Evolutionary conservation across 2,113 vertebrate genomes (phyloP).

Genomic region (Syngnathus floridae): DNA sequence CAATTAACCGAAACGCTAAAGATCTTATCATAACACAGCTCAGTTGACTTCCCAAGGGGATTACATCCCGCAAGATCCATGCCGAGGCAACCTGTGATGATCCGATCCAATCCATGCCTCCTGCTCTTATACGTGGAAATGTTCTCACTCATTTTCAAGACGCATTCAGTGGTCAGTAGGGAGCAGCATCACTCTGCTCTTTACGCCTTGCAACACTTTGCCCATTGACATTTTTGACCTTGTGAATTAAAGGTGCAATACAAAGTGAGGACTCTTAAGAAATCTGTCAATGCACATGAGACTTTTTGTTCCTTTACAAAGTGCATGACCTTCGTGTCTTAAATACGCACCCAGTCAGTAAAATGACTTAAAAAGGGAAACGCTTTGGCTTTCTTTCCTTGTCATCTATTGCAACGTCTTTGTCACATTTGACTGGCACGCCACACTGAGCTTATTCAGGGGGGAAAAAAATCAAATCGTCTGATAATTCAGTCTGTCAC

Average conservation of each 20-base stretch:
- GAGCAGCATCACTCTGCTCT: conserved; percentile 64
- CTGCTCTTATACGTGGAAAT: background rate
- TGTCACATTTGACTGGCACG: background rate
- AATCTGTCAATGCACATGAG: conserved; percentile 23
- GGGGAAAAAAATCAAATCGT: conserved; percentile 12
- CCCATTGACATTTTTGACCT: conserved; percentile 61
- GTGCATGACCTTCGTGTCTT: conserved; percentile 44
- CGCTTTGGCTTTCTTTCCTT: conserved; percentile 11
- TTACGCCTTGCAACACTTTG: conserved; percentile 38
- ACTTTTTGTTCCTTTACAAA: conserved; percentile 26
- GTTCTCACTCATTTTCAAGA: background rate
- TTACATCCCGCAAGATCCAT: conserved; percentile 31
- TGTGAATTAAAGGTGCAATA: conserved; percentile 47
- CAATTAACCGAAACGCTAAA: conserved; percentile 53
- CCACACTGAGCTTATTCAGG: conserved; percentile 1
- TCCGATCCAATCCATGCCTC: conserved; percentile 13
- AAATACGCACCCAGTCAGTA: conserved; percentile 10
- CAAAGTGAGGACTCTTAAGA: conserved; percentile 31
- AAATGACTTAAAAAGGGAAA: conserved; percentile 18
- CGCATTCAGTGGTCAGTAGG: conserved; percentile 45
- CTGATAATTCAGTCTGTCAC: conserved; percentile 48
- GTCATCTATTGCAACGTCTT: conserved; percentile 3
- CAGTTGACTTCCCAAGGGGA: conserved; percentile 38
- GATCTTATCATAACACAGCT: conserved; percentile 49
- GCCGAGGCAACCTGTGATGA: conserved; percentile 22